These are phyloP conservation scores for Scaptomyza hsui DNA, from an alignment of 1,140 invertebrate species.

Conservation along the genomic window DNA sequence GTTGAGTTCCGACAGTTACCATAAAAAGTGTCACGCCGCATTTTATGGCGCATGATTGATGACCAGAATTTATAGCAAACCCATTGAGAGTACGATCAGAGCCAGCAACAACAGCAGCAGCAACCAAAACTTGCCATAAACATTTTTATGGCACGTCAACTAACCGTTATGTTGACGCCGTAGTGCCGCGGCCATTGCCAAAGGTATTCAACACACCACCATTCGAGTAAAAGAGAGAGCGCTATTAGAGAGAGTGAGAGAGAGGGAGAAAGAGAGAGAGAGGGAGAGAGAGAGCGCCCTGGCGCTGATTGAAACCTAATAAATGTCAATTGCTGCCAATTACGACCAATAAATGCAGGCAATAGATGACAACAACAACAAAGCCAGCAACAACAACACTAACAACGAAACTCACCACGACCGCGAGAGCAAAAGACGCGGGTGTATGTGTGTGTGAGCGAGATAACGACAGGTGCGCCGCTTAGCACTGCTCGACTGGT, in stretches of 20 bases:
- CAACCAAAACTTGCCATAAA: slow-evolving; percentile 40
- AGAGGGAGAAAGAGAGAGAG: neutral
- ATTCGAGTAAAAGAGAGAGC: neutral
- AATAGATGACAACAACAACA: slow-evolving; percentile 52
- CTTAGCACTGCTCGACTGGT: slow-evolving; percentile 53
- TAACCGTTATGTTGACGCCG: slow-evolving; percentile 26
- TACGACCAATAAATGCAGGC: slow-evolving; percentile 83
- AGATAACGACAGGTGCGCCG: slow-evolving; percentile 66
- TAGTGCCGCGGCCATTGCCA: slow-evolving; percentile 42
- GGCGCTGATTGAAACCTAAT: slow-evolving; percentile 78
- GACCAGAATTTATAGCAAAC: neutral
- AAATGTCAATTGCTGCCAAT: slow-evolving; percentile 84
- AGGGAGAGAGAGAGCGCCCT: slow-evolving; percentile 11
- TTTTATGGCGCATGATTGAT: neutral
- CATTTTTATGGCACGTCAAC: slow-evolving; percentile 32
- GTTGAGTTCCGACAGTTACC: slow-evolving; percentile 40
- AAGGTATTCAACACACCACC: slow-evolving; percentile 26
- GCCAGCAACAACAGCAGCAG: neutral
- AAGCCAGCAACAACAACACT: slow-evolving; percentile 10
- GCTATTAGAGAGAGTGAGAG: neutral
- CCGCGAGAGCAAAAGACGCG: slow-evolving; percentile 13
- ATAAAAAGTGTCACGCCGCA: slow-evolving; percentile 39
- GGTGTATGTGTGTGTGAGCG: slow-evolving; percentile 55
- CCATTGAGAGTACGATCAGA: neutral
- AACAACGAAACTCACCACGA: slow-evolving; percentile 54